A percentile compares a stretch with the other conserved stretches of the same genome.
These are phyloP conservation scores for Drosophila willistoni DNA, from an alignment of 1,140 invertebrate genomes.

Conservation along the genomic window DNA sequence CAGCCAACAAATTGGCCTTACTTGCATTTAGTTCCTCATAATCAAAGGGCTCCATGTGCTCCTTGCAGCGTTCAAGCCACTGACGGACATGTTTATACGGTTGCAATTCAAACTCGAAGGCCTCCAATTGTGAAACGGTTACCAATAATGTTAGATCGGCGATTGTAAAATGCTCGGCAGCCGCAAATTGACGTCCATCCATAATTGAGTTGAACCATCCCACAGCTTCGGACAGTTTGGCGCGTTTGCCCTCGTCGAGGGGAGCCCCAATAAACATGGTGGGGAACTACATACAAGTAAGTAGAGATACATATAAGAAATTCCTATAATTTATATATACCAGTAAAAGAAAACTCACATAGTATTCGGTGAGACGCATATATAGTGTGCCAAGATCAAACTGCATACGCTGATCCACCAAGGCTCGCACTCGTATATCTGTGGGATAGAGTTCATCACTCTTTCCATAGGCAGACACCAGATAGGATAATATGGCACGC, in stretches of 20 bases:
- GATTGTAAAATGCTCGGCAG: constrained; percentile 84
- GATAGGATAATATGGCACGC: constrained; percentile 89
- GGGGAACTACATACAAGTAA: constrained; percentile 83
- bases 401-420: constrained; percentile 89
- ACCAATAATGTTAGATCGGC: constrained; percentile 84
- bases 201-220: constrained; percentile 72
- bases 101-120: constrained; percentile 70
- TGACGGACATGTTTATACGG: constrained; percentile 61
- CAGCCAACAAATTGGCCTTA: constrained; percentile 74
- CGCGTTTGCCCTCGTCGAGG: constrained; percentile 83
- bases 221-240: constrained; percentile 83
- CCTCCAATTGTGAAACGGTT: constrained; percentile 82
- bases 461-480: constrained; percentile 88
- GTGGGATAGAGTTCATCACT: constrained; percentile 88
- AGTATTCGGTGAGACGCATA: constrained; percentile 84
- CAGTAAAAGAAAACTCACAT: constrained; percentile 78
- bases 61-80: constrained; percentile 76
- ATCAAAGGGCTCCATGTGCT: constrained; percentile 69
- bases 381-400: constrained; percentile 90
- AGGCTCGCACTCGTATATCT: constrained; percentile 86
- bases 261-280: constrained; percentile 78
- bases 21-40: constrained; percentile 82
- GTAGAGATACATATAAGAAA: neutral
- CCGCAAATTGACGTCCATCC: constrained; percentile 71
- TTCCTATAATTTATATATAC: no score